A percentile compares a stretch with the other conserved stretches of the same genome.
Evolutionary conservation across 53 echinoderm and acorn worm species (phyloP).

Genomic region (Apostichopus leukothele): DNA sequence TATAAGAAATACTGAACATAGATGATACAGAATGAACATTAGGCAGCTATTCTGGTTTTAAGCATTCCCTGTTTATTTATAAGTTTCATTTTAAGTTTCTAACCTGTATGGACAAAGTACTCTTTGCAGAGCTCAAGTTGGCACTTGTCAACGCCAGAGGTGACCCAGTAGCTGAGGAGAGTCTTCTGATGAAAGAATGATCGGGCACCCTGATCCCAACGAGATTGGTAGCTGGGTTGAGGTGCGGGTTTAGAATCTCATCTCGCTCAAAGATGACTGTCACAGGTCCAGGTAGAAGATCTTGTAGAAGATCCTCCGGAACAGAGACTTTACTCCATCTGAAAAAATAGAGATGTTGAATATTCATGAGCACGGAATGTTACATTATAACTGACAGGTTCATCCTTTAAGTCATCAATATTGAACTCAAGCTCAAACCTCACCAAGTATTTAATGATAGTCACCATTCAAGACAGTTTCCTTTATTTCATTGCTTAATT

Average conservation of each 20-base stretch:
- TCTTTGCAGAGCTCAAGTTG: slow-evolving; percentile 74
- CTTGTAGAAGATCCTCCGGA: slow-evolving; percentile 55
- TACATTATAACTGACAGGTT: no score
- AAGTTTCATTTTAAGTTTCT: neutral
- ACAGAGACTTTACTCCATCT: slow-evolving; percentile 93
- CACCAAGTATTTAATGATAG: no score
- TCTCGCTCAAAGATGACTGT: slow-evolving; percentile 78
- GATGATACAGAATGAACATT: no score
- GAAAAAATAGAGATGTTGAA: neutral
- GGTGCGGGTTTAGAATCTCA: slow-evolving; percentile 75
- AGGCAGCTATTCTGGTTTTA: no score
- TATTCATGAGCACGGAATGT: no score
- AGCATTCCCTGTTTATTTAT: no score
- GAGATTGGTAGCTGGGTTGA: slow-evolving; percentile 72
- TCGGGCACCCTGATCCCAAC: slow-evolving; percentile 86
- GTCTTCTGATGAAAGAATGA: slow-evolving; percentile 72
- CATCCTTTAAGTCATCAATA: no score
- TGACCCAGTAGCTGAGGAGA: slow-evolving; percentile 68
- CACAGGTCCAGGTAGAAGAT: slow-evolving; percentile 91
- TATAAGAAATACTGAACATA: no score
- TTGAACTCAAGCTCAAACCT: no score
- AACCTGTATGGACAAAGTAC: slow-evolving; percentile 82
- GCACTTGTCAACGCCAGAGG: slow-evolving; percentile 94
- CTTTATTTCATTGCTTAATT: no score
- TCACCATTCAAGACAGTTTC: no score